Conservation (phyloP, 2,888 invertebrate genomes). For the Drosophila nr. perissopoda region DNA sequence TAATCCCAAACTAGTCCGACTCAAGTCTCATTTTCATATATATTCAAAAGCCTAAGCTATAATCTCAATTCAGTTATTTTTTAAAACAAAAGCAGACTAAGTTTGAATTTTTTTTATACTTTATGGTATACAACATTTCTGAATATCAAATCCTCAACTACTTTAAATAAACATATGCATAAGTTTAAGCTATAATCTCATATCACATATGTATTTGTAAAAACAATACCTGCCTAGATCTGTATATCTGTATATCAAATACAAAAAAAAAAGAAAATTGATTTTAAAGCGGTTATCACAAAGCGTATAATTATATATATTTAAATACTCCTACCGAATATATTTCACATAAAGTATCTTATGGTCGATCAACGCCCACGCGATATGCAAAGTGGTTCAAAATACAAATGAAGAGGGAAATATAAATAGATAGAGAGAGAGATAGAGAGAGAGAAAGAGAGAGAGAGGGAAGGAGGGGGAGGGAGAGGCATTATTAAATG, state of each 20-base stretch:
- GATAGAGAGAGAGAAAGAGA: background rate
- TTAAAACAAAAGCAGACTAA: background rate
- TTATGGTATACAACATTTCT: background rate
- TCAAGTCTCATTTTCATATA: background rate
- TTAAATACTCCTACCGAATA: constrained; percentile 45
- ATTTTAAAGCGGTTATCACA: constrained; percentile 12
- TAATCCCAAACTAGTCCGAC: background rate
- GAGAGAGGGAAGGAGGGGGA: background rate
- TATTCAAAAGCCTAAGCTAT: background rate
- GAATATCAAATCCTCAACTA: background rate
- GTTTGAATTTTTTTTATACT: background rate
- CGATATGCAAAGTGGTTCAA: constrained; percentile 16
- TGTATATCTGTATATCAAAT: background rate
- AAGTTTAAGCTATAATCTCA: constrained; percentile 1
- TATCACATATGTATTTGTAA: background rate
- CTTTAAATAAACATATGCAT: background rate
- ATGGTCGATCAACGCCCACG: constrained; percentile 62
- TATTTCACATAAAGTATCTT: constrained; percentile 35
- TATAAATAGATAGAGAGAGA: background rate
- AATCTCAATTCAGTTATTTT: background rate
- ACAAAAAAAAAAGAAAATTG: background rate
- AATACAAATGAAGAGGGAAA: constrained; percentile 50
- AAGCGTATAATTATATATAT: constrained; percentile 60
- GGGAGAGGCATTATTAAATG: constrained; percentile 12
- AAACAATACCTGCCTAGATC: background rate